A percentile compares a stretch with the other conserved stretches of the same genome.
Evolutionary conservation across 2,797 vertebrate species (phyloP).

Genomic region (Stomatorhinus walkeri): DNA sequence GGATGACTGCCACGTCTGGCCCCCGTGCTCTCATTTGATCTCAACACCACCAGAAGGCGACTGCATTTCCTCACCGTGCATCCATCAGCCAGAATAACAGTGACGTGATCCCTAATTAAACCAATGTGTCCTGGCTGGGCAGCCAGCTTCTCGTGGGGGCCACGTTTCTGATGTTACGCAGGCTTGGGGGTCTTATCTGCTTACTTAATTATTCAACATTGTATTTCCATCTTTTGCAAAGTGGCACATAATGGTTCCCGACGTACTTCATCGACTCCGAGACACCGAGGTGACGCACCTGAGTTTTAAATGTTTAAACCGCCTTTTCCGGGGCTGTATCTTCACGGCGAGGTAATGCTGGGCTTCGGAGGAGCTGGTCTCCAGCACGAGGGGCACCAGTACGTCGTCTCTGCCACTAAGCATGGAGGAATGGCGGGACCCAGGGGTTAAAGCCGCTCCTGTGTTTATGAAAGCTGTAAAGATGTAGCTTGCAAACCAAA

Average conservation of each 20-base stretch:
- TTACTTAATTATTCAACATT: slow-evolving; percentile 34
- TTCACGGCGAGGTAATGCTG: neutral
- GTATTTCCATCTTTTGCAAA: slow-evolving; percentile 36
- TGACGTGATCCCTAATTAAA: slow-evolving; percentile 41
- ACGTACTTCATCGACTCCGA: slow-evolving; percentile 5
- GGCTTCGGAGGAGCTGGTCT: neutral
- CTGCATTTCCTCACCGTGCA: slow-evolving; percentile 42
- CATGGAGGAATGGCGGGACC: neutral
- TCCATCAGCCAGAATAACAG: slow-evolving; percentile 42
- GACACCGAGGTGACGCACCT: neutral
- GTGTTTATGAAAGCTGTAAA: slow-evolving; percentile 29
- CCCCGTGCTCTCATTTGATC: slow-evolving; percentile 22
- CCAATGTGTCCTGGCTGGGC: slow-evolving; percentile 29
- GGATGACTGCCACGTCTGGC: neutral
- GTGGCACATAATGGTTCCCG: neutral
- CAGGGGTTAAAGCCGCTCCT: neutral
- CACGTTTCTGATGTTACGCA: slow-evolving; percentile 42
- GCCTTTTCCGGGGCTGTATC: neutral
- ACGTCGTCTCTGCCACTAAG: neutral
- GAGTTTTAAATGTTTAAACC: neutral
- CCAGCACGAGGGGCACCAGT: neutral
- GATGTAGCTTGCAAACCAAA: slow-evolving; percentile 35
- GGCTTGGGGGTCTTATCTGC: slow-evolving; percentile 32
- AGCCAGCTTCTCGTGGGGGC: slow-evolving; percentile 23
- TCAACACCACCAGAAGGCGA: slow-evolving; percentile 33